Percentiles rank a stretch among this genome's conserved stretches.
These are phyloP conservation scores for Heteromyza rotundicornis DNA, from an alignment of 2,888 invertebrate species.

Conservation along the genomic window DNA sequence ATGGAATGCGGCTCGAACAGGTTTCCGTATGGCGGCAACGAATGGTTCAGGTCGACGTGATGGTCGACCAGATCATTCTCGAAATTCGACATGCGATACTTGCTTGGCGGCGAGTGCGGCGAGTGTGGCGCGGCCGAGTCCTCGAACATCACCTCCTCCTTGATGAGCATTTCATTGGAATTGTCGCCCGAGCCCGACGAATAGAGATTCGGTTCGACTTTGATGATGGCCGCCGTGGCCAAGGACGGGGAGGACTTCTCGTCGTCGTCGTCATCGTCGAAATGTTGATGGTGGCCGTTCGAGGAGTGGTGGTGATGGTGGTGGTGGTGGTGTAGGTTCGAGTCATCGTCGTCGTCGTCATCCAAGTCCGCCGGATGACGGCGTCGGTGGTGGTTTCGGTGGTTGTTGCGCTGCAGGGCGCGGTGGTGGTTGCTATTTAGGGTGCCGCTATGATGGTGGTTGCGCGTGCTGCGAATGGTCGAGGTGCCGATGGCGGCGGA, in stretches of 20 bases:
- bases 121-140: slow-evolving; percentile 57
- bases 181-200: slow-evolving; percentile 60
- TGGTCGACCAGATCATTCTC: slow-evolving; percentile 60
- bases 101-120: slow-evolving; percentile 60
- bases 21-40: slow-evolving; percentile 60
- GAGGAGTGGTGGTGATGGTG: slow-evolving; percentile 36
- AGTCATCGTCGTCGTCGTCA: slow-evolving; percentile 52
- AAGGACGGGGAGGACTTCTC: slow-evolving; percentile 61
- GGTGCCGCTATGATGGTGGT: slow-evolving; percentile 46
- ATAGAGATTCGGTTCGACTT: slow-evolving; percentile 60
- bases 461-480: slow-evolving; percentile 59
- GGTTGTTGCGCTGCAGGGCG: slow-evolving; percentile 47
- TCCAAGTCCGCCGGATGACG: slow-evolving; percentile 55
- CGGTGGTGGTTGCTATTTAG: slow-evolving; percentile 39
- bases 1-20: slow-evolving; percentile 60
- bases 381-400: slow-evolving; percentile 59
- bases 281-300: slow-evolving; percentile 40
- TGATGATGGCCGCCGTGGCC: slow-evolving; percentile 60
- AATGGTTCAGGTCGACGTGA: slow-evolving; percentile 57
- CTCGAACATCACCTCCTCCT: slow-evolving; percentile 60
- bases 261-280: slow-evolving; percentile 55
- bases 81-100: slow-evolving; percentile 59
- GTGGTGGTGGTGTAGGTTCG: slow-evolving; percentile 36
- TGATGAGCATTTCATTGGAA: slow-evolving; percentile 61
- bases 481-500: slow-evolving; percentile 54